phyloP scores from a whole-genome alignment of 2,888 invertebrate genomes.

The Pterobdella sp. region DNA sequence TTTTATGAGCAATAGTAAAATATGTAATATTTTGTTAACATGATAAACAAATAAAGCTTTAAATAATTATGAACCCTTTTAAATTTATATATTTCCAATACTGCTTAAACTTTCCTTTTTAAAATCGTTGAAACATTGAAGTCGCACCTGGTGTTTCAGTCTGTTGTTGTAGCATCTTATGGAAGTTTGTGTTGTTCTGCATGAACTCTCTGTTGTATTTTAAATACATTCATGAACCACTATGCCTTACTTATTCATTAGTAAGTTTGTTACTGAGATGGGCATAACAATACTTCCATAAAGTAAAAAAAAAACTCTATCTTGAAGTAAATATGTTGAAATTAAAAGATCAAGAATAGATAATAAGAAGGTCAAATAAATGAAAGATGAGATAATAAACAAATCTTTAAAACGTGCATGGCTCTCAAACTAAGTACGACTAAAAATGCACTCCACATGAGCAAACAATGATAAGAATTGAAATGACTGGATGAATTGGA shows the following conservation, averaged over 20 bases:
- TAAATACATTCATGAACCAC: too few relatives aligned
- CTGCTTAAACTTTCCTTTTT: too few relatives aligned
- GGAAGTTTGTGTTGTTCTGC: neutral
- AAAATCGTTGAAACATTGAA: neutral
- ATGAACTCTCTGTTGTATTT: conserved; percentile 8
- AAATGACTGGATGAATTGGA: neutral
- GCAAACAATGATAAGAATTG: neutral
- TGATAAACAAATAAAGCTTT: neutral
- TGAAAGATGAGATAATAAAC: neutral
- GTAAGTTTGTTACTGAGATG: too few relatives aligned
- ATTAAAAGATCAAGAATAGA: neutral
- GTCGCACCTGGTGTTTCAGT: too few relatives aligned
- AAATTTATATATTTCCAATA: too few relatives aligned
- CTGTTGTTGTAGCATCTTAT: neutral
- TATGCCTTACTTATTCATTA: too few relatives aligned
- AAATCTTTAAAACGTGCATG: too few relatives aligned
- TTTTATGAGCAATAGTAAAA: neutral
- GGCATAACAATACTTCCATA: too few relatives aligned
- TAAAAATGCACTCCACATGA: too few relatives aligned
- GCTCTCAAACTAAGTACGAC: too few relatives aligned
- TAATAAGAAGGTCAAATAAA: neutral
- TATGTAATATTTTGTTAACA: neutral
- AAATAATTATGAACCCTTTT: too few relatives aligned
- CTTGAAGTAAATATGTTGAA: neutral
- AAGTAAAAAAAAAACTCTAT: too few relatives aligned